phyloP scores from a whole-genome alignment of 2,888 invertebrate genomes.

The Neoaliturus tenellus region DNA sequence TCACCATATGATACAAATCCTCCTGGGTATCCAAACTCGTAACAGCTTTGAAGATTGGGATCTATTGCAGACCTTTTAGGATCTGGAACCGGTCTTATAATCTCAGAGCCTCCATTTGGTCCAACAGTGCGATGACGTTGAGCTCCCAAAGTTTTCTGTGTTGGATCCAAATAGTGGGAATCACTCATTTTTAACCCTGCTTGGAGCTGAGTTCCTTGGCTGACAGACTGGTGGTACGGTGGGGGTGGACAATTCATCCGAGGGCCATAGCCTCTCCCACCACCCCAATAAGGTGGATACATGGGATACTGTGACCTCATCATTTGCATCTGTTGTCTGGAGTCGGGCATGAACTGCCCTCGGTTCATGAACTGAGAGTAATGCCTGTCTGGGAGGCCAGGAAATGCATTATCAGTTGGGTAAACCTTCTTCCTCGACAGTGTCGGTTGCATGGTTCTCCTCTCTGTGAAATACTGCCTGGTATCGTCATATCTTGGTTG shows the following conservation, averaged over 20 bases:
- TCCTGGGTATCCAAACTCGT: conserved; percentile 48
- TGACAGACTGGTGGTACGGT: conserved; percentile 54
- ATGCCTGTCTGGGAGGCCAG: conserved; percentile 39
- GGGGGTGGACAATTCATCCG: conserved; percentile 52
- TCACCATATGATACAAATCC: conserved; percentile 53
- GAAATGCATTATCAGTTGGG: conserved; percentile 23
- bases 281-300: conserved; percentile 47
- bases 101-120: conserved; percentile 21
- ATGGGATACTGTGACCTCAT: conserved; percentile 53
- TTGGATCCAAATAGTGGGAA: conserved; percentile 44
- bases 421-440: conserved; percentile 46
- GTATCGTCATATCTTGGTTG: conserved; percentile 44
- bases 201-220: conserved; percentile 46
- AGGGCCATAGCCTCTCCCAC: conserved; percentile 30
- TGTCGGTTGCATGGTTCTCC: conserved; percentile 32
- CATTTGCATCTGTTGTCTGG: conserved; percentile 49
- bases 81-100: conserved; percentile 48
- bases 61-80: conserved; percentile 29
- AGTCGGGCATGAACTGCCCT: conserved; percentile 45
- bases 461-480: conserved; percentile 53
- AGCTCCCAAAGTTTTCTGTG: background rate
- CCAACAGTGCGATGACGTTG: conserved; percentile 15
- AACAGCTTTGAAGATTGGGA: conserved; percentile 46
- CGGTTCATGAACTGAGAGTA: conserved; percentile 39
- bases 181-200: conserved; percentile 49